Evolutionary conservation across 2,113 vertebrate species (phyloP).

Genomic region (Sula dactylatra): DNA sequence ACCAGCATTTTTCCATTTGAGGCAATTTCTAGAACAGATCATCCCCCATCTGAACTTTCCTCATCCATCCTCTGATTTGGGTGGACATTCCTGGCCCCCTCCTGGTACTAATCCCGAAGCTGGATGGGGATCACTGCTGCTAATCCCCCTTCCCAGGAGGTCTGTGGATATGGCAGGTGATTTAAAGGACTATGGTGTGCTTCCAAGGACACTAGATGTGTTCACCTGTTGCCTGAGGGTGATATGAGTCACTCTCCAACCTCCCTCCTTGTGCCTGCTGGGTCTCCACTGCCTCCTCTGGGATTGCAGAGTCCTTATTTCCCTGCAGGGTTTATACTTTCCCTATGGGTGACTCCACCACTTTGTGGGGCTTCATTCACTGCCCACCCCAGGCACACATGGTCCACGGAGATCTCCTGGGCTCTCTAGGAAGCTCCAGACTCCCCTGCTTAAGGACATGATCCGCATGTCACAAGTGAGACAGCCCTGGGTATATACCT

Average conservation of each 20-base stretch:
- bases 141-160: neutral
- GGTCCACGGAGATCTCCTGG: neutral
- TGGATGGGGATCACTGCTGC: neutral
- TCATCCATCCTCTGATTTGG: too few species aligned
- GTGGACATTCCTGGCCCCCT: neutral
- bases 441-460: neutral
- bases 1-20: too few species aligned
- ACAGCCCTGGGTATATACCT: neutral
- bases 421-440: neutral
- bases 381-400: neutral
- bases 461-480: neutral
- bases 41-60: too few species aligned
- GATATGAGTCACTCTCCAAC: neutral
- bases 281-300: neutral
- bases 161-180: neutral
- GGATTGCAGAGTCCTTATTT: neutral
- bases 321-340: neutral
- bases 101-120: neutral
- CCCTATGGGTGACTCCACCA: neutral
- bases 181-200: neutral
- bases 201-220: neutral
- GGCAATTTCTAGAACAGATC: too few species aligned
- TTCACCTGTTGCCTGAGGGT: neutral
- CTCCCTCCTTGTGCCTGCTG: neutral
- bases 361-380: neutral